These are phyloP conservation scores for Diorhabda carinulata DNA, from an alignment of 1,140 invertebrate genomes.

Conservation along the genomic window DNA sequence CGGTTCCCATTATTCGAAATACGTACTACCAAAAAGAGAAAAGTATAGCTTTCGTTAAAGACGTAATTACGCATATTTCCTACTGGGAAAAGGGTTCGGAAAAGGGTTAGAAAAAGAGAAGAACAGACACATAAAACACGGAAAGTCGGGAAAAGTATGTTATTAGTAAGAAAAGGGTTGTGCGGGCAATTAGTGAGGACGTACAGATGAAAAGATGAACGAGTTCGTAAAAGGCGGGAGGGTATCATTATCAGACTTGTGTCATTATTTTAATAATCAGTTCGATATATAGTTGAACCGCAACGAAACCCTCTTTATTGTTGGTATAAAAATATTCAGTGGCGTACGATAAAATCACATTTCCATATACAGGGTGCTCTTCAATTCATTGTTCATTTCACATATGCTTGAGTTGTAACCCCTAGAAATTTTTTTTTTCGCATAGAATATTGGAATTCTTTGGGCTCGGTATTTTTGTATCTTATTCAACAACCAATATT, in stretches of 20 bases:
- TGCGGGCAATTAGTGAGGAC: slow-evolving; percentile 16
- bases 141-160: slow-evolving; percentile 10
- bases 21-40: not conserved
- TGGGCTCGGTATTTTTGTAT: too few relatives aligned
- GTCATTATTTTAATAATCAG: slow-evolving; percentile 21
- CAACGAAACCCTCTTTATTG: not conserved
- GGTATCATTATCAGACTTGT: slow-evolving; percentile 19
- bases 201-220: slow-evolving; percentile 16
- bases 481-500: too few relatives aligned
- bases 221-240: slow-evolving; percentile 10
- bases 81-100: not conserved
- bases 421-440: too few relatives aligned
- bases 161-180: slow-evolving; percentile 18
- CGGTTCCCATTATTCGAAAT: not conserved
- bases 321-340: too few relatives aligned
- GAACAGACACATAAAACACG: slow-evolving; percentile 1
- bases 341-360: too few relatives aligned
- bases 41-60: slow-evolving; percentile 5
- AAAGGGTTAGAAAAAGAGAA: slow-evolving; percentile 9
- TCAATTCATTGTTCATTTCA: too few relatives aligned
- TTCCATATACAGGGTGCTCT: too few relatives aligned
- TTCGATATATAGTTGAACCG: slow-evolving; percentile 16
- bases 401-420: too few relatives aligned
- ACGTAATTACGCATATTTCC: slow-evolving; percentile 4
- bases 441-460: too few relatives aligned